A percentile compares a stretch with the other conserved stretches of the same genome.
Conservation (phyloP, 2,797 vertebrate species). For the Sphaeramia orbicularis region DNA sequence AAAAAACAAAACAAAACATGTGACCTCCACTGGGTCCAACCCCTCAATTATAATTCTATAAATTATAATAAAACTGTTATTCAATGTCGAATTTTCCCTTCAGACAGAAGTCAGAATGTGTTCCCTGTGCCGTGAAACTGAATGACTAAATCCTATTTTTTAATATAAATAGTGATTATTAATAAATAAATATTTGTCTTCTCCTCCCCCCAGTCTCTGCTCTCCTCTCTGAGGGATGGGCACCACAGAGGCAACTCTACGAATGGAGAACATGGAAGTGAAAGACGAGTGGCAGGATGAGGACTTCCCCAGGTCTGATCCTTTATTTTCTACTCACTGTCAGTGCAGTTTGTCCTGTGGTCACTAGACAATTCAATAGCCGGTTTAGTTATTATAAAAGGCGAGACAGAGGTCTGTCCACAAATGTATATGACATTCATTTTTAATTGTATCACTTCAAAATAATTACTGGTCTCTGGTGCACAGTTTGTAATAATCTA, state of each 20-base stretch:
- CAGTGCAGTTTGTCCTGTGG: no score
- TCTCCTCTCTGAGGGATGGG: slow-evolving; percentile 84
- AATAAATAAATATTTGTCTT: neutral
- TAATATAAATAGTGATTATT: slow-evolving; percentile 16
- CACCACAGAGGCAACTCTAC: slow-evolving; percentile 90
- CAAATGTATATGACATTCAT: no score
- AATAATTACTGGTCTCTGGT: no score
- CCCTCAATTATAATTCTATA: slow-evolving; percentile 29
- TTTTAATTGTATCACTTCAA: no score
- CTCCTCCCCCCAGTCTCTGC: slow-evolving; percentile 53
- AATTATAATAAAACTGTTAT: slow-evolving; percentile 25
- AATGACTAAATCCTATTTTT: slow-evolving; percentile 1
- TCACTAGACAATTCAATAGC: no score
- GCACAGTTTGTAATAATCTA: no score
- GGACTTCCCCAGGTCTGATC: slow-evolving; percentile 91
- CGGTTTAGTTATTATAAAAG: no score
- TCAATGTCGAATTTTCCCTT: slow-evolving; percentile 5
- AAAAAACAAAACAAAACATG: slow-evolving; percentile 44
- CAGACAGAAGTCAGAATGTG: slow-evolving; percentile 1
- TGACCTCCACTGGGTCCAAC: slow-evolving; percentile 57
- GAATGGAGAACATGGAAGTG: slow-evolving; percentile 92
- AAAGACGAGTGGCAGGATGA: slow-evolving; percentile 96
- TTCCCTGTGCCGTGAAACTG: neutral
- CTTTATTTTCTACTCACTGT: neutral
- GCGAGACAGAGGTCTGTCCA: no score